phyloP scores from a whole-genome alignment of 2,888 invertebrate species.

The Chromoteleia sp. region DNA sequence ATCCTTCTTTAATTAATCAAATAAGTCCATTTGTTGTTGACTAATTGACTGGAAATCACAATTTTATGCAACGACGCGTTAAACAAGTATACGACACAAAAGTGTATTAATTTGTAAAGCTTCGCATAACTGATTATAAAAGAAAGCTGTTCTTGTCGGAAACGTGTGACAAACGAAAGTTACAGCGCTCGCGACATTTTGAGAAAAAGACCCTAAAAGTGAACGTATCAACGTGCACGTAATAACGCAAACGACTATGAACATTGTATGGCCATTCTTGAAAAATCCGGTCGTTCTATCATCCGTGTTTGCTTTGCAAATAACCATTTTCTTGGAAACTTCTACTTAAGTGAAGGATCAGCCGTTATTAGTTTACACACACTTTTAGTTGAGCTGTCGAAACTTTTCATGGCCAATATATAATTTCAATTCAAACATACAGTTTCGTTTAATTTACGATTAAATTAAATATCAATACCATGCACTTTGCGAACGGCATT shows the following conservation, averaged over 20 bases:
- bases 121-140: too few species aligned
- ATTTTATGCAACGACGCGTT: too few species aligned
- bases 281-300: constrained; percentile 40
- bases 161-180: not conserved
- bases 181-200: constrained; percentile 3
- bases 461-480: not conserved
- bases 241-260: constrained; percentile 41
- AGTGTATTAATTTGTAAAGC: not conserved
- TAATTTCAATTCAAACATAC: constrained; percentile 17
- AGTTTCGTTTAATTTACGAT: constrained; percentile 11
- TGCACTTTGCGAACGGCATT: not conserved
- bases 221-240: constrained; percentile 25
- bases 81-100: too few species aligned
- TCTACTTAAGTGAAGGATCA: constrained; percentile 34
- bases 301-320: constrained; percentile 51
- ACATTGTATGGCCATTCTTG: constrained; percentile 40
- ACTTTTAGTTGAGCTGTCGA: constrained; percentile 15
- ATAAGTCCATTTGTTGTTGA: too few species aligned
- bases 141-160: too few species aligned
- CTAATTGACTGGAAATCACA: too few species aligned
- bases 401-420: constrained; percentile 20
- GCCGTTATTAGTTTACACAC: constrained; percentile 51
- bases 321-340: constrained; percentile 47
- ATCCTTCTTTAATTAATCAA: too few species aligned
- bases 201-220: constrained; percentile 8